A percentile compares a stretch with the other conserved stretches of the same genome.
Conservation (phyloP, 2,113 vertebrate species). For the Macrotus californicus region DNA sequence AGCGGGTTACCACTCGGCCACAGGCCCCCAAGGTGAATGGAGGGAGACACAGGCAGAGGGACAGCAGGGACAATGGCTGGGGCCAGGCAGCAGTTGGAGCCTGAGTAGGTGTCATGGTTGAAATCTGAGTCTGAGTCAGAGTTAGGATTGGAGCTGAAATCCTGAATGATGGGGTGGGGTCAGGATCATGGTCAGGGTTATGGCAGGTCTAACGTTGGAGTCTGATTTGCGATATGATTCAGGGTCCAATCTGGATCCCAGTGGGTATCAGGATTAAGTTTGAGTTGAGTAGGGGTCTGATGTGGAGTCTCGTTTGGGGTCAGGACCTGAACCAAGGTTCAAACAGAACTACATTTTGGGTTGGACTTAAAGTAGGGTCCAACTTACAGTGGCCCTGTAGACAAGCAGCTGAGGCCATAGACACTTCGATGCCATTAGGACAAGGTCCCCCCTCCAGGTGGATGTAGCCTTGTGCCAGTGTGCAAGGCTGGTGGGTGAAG, state of each 20-base stretch:
- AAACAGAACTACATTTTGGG: background rate
- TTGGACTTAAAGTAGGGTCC: background rate
- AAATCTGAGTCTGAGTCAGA: background rate
- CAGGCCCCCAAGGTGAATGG: constrained; percentile 71
- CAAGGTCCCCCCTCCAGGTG: background rate
- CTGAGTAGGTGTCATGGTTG: background rate
- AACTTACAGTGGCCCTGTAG: background rate
- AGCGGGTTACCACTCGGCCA: constrained; percentile 77
- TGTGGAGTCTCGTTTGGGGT: background rate
- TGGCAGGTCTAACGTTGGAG: background rate
- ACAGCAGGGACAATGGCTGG: rapidly evolving
- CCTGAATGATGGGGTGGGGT: background rate
- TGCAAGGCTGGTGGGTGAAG: background rate
- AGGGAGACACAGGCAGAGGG: background rate
- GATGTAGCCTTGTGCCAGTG: background rate
- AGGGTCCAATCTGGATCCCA: background rate
- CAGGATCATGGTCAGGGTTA: background rate
- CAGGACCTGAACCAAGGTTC: background rate
- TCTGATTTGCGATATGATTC: background rate
- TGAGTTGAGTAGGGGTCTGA: background rate
- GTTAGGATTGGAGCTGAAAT: background rate
- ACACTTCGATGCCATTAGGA: background rate
- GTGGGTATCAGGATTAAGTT: background rate
- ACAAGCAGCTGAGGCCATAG: background rate
- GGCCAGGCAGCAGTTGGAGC: background rate